Percentiles rank a stretch among this genome's conserved stretches.
These are phyloP conservation scores for Neuroterus valhalla DNA, from an alignment of 1,140 invertebrate genomes.

Conservation along the genomic window DNA sequence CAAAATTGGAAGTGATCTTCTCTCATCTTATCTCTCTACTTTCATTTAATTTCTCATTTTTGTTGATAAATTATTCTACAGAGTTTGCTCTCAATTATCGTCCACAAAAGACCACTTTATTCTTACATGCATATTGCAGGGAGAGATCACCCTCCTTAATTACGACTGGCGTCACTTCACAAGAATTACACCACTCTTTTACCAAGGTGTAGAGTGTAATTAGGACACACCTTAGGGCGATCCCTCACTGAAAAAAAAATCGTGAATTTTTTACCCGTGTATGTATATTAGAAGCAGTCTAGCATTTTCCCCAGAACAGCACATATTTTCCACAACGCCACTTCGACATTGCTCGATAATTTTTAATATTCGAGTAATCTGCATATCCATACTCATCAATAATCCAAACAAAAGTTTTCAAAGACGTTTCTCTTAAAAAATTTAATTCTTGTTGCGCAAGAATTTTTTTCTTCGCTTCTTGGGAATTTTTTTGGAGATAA, in stretches of 20 bases:
- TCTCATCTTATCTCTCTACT: too few species aligned
- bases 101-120: not conserved
- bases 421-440: too few species aligned
- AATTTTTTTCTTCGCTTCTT: too few species aligned
- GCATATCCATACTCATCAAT: too few species aligned
- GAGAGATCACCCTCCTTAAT: slow-evolving; percentile 13
- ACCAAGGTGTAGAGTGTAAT: slow-evolving; percentile 50
- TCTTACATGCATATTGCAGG: not conserved
- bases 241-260: slow-evolving; percentile 30
- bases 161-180: slow-evolving; percentile 29
- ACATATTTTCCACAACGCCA: not conserved
- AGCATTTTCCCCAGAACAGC: not conserved
- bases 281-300: not conserved
- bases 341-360: not conserved
- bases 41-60: too few species aligned
- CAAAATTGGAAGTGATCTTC: too few species aligned
- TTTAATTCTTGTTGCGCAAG: too few species aligned
- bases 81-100: not conserved
- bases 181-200: slow-evolving; percentile 50
- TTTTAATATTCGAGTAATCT: not conserved
- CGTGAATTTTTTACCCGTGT: not conserved
- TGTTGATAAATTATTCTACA: not conserved
- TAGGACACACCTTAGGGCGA: slow-evolving; percentile 50
- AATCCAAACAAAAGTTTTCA: too few species aligned
- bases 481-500: too few species aligned